Conservation (phyloP, 2,888 invertebrate genomes). For the Acleris sparsana region DNA sequence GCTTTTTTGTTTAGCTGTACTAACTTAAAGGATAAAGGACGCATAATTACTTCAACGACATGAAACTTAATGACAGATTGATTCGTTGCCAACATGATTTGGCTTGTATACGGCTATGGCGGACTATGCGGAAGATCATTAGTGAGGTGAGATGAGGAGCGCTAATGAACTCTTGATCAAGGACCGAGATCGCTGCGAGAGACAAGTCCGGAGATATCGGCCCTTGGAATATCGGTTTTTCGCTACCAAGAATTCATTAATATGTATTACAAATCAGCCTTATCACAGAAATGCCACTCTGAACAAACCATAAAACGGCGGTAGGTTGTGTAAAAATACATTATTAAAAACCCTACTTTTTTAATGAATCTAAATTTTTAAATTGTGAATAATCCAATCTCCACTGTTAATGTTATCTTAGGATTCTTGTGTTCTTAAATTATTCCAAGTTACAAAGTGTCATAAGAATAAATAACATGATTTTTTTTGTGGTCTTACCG, state of each 20-base stretch:
- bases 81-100: conserved; percentile 16
- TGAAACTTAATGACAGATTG: conserved; percentile 1
- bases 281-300: background rate
- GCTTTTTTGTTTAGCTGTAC: background rate
- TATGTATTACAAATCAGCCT: conserved; percentile 19
- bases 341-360: background rate
- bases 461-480: conserved; percentile 43
- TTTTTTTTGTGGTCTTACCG: conserved; percentile 50
- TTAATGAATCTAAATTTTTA: background rate
- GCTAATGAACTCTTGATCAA: conserved; percentile 74
- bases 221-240: conserved; percentile 53
- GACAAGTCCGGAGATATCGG: conserved; percentile 54
- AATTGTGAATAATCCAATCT: background rate
- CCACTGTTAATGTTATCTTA: background rate
- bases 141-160: conserved; percentile 56
- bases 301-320: background rate
- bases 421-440: background rate
- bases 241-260: conserved; percentile 46
- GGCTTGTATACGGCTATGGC: conserved; percentile 5
- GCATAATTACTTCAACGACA: background rate
- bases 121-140: conserved; percentile 59
- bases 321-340: background rate
- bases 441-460: conserved; percentile 13
- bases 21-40: background rate
- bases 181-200: conserved; percentile 55